A percentile compares a stretch with the other conserved stretches of the same genome.
These are phyloP conservation scores for Glyphotaelius pellucidus DNA, from an alignment of 2,888 invertebrate genomes.

Conservation along the genomic window DNA sequence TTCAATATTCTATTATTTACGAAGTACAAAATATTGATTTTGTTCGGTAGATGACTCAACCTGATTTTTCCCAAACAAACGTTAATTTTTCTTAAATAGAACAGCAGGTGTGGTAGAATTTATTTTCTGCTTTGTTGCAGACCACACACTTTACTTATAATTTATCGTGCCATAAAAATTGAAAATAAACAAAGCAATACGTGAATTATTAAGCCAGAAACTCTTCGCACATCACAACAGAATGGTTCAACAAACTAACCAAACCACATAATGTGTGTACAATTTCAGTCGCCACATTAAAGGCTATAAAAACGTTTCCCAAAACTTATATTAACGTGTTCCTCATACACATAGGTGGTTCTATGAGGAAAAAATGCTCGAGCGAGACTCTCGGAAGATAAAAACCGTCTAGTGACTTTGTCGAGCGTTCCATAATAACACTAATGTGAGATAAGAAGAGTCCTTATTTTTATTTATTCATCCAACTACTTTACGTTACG, in stretches of 20 bases:
- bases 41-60: neutral
- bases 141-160: neutral
- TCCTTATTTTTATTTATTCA: constrained; percentile 30
- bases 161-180: neutral
- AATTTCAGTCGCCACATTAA: neutral
- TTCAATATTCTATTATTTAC: no score
- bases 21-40: neutral
- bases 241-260: neutral
- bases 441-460: constrained; percentile 52
- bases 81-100: neutral
- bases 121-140: neutral
- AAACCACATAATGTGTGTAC: neutral
- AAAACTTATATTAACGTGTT: neutral
- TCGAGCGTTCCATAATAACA: constrained; percentile 55
- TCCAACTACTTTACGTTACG: constrained; percentile 10
- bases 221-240: neutral
- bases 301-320: neutral
- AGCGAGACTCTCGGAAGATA: constrained; percentile 48
- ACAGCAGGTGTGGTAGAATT: neutral
- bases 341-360: neutral
- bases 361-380: constrained; percentile 35
- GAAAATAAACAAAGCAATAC: neutral
- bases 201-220: neutral
- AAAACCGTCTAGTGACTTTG: constrained; percentile 37
- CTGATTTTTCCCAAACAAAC: neutral